These are phyloP conservation scores for Muscicapa adusta DNA, from an alignment of 2,113 vertebrate genomes.

Conservation along the genomic window DNA sequence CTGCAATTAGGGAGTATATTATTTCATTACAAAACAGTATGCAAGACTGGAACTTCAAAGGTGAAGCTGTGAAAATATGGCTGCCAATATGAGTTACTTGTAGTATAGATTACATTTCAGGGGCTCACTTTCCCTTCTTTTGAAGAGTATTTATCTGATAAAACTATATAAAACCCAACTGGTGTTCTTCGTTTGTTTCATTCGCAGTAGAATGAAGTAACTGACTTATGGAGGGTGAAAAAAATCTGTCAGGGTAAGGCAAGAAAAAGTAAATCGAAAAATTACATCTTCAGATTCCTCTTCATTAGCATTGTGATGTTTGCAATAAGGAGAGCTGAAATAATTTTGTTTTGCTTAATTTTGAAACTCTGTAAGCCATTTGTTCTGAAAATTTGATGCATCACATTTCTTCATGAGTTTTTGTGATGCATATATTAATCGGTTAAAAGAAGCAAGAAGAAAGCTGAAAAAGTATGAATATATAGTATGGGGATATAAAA, in stretches of 20 bases:
- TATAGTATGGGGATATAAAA: background rate
- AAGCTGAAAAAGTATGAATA: background rate
- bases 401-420: fast-evolving
- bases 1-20: background rate
- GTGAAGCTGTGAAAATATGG: background rate
- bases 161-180: background rate
- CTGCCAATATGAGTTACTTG: background rate
- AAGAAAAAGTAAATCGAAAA: background rate
- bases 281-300: background rate
- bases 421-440: background rate
- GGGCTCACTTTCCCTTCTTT: background rate
- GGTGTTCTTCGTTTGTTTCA: background rate
- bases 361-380: background rate
- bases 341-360: background rate
- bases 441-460: background rate
- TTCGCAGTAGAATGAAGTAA: background rate
- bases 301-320: background rate
- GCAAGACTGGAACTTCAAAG: background rate
- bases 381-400: background rate
- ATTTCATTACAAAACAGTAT: background rate
- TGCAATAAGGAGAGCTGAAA: background rate
- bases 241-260: background rate
- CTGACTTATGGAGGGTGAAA: background rate
- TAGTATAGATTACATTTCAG: background rate
- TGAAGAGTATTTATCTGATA: background rate